phyloP scores from a whole-genome alignment of 92 coral and sea anemone genomes.

The Metridium senile region DNA sequence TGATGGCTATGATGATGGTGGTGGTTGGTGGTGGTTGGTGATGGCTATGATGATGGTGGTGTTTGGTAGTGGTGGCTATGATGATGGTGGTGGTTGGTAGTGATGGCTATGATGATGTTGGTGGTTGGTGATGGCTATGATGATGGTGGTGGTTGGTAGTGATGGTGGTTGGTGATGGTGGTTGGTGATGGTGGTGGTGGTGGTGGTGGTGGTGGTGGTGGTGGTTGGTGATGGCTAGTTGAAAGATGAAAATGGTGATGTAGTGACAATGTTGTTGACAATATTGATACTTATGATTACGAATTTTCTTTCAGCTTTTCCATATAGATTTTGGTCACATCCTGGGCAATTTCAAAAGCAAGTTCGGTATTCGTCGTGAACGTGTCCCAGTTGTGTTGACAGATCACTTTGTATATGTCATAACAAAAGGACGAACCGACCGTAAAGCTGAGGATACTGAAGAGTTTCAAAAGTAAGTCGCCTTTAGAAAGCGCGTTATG shows the following conservation, averaged over 20 bases:
- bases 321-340: slow-evolving; percentile 98
- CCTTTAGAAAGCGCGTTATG: not conserved
- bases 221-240: no score
- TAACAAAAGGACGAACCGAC: slow-evolving; percentile 63
- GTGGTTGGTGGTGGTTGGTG: no score
- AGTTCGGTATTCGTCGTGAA: slow-evolving; percentile 93
- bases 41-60: no score
- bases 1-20: no score
- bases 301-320: slow-evolving; percentile 58
- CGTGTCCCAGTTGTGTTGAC: slow-evolving; percentile 93
- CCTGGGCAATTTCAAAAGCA: slow-evolving; percentile 92
- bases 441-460: slow-evolving; percentile 57
- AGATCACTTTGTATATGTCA: slow-evolving; percentile 87
- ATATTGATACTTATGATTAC: not conserved
- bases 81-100: no score
- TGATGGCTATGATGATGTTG: no score
- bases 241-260: not conserved
- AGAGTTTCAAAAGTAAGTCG: slow-evolving; percentile 58
- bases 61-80: no score
- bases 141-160: no score
- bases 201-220: no score
- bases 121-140: no score
- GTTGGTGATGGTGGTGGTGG: no score
- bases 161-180: no score
- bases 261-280: not conserved